Evolutionary conservation across 2,113 vertebrate species (phyloP).

Genomic region (Chiloscyllium plagiosum): DNA sequence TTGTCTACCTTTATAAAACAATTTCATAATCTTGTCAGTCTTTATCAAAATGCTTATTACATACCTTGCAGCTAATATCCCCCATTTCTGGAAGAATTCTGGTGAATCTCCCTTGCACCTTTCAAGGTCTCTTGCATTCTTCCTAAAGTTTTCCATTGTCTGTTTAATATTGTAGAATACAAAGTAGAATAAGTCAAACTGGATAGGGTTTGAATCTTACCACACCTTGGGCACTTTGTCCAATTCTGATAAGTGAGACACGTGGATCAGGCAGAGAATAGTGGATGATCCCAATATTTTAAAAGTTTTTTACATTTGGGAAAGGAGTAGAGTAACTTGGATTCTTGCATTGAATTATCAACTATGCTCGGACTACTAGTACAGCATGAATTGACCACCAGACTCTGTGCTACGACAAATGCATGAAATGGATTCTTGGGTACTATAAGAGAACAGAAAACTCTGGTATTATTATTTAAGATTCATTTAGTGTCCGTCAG

Average conservation of each 20-base stretch:
- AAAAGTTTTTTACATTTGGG: background rate
- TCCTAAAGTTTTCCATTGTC: background rate
- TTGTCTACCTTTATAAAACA: background rate
- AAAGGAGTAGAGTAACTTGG: background rate
- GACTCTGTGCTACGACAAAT: background rate
- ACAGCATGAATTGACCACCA: background rate
- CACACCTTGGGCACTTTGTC: background rate
- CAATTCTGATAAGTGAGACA: background rate
- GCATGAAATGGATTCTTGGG: background rate
- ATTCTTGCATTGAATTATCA: background rate
- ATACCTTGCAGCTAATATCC: background rate
- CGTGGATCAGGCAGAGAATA: background rate
- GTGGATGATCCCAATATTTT: background rate
- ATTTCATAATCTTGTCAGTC: background rate
- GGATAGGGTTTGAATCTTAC: background rate
- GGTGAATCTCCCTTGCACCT: background rate
- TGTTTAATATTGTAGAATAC: background rate
- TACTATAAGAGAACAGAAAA: background rate
- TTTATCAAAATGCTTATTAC: background rate
- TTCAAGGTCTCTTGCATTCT: no score
- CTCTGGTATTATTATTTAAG: background rate
- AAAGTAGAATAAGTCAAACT: background rate
- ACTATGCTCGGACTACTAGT: background rate
- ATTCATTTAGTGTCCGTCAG: background rate
- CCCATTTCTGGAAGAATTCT: background rate